Conservation (phyloP, 2,797 vertebrate species). For the Typhlichthys subterraneus region DNA sequence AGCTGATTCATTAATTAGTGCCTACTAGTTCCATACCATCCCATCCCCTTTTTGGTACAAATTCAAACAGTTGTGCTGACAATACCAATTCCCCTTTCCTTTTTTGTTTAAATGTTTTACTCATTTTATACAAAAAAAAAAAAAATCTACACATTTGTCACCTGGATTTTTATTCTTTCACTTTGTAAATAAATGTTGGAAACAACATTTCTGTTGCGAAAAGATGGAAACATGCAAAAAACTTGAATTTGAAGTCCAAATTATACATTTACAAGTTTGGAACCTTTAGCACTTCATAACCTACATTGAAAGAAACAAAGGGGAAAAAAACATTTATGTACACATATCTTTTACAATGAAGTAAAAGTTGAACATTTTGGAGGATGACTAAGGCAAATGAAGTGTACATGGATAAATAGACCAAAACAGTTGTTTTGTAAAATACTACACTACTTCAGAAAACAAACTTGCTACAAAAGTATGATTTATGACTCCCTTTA, state of each 20-base stretch:
- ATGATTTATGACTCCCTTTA: conserved; percentile 95
- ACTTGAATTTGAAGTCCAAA: conserved; percentile 93
- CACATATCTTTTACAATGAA: conserved; percentile 97
- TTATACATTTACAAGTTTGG: conserved; percentile 96
- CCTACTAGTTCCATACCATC: conserved; percentile 73
- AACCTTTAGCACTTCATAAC: conserved; percentile 92
- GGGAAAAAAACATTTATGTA: conserved; percentile 91
- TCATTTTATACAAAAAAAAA: conserved; percentile 75
- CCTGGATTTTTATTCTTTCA: conserved; percentile 87
- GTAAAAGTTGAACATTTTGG: conserved; percentile 88
- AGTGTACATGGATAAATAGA: conserved; percentile 91
- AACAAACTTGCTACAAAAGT: conserved; percentile 88
- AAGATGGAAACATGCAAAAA: conserved; percentile 99
- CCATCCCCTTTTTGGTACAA: conserved; percentile 90
- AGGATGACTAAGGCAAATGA: conserved; percentile 87
- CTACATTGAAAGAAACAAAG: conserved; percentile 82
- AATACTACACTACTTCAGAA: conserved; percentile 88
- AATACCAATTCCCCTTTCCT: conserved; percentile 73
- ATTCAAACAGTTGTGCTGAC: conserved; percentile 98
- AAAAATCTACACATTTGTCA: conserved; percentile 83
- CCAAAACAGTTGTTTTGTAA: conserved; percentile 85
- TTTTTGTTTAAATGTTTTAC: conserved; percentile 28
- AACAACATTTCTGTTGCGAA: conserved; percentile 84
- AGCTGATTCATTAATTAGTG: conserved; percentile 85
- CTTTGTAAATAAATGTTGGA: conserved; percentile 90